A percentile compares a stretch with the other conserved stretches of the same genome.
phyloP scores from a whole-genome alignment of 2,113 vertebrate species.

The Otolemur garnettii region DNA sequence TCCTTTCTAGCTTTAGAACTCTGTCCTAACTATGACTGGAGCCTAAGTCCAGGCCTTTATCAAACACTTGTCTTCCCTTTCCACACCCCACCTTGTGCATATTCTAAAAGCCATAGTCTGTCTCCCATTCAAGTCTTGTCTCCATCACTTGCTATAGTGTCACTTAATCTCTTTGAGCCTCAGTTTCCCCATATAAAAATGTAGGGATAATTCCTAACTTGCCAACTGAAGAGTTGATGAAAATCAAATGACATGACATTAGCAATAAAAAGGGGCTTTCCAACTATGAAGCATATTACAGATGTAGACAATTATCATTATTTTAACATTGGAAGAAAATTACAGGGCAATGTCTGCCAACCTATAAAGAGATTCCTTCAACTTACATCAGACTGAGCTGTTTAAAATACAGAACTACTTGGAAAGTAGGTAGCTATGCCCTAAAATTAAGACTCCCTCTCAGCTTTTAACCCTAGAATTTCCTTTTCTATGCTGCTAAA shows the following conservation, averaged over 20 bases:
- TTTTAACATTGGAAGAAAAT: conserved; percentile 38
- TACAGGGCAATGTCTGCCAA: conserved; percentile 40
- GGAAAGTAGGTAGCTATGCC: background rate
- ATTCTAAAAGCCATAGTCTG: conserved; percentile 26
- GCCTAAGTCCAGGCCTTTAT: conserved; percentile 30
- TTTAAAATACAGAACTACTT: conserved; percentile 58
- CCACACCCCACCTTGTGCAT: background rate
- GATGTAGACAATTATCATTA: conserved; percentile 46
- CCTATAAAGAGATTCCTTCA: conserved; percentile 36
- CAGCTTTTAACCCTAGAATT: conserved; percentile 5
- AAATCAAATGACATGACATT: conserved; percentile 46
- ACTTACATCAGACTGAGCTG: background rate
- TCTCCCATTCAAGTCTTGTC: background rate
- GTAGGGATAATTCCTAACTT: conserved; percentile 25
- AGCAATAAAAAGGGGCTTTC: conserved; percentile 17
- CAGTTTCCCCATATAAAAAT: conserved; percentile 45
- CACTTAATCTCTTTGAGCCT: conserved; percentile 24
- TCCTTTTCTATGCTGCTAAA: conserved; percentile 38
- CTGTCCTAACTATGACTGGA: background rate
- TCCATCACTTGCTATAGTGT: background rate
- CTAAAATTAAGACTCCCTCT: background rate
- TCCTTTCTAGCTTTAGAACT: conserved; percentile 52
- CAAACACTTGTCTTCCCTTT: conserved; percentile 32
- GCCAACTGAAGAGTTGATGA: conserved; percentile 42
- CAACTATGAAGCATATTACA: conserved; percentile 13